Evolutionary conservation across 2,888 invertebrate species (phyloP).

Genomic region (Hydrotaea diabolus): DNA sequence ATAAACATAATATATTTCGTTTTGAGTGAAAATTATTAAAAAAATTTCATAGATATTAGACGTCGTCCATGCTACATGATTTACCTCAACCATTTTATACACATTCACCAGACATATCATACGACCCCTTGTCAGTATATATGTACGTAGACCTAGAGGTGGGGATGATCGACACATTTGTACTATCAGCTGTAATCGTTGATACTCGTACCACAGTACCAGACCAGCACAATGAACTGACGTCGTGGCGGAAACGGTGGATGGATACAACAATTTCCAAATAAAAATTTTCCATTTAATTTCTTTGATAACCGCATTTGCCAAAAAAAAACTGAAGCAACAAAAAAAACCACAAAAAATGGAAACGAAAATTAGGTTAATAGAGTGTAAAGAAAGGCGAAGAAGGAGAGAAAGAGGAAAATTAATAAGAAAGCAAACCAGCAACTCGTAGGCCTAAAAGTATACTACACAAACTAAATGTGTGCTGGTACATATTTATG

Average conservation of each 20-base stretch:
- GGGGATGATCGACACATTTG: not conserved
- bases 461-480: conserved; percentile 5
- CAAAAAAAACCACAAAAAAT: conserved; percentile 13
- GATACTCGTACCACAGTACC: not conserved
- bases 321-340: conserved; percentile 52
- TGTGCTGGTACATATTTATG: conserved; percentile 4
- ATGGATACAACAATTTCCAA: conserved; percentile 43
- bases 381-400: conserved; percentile 73
- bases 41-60: too few species aligned
- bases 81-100: too few species aligned
- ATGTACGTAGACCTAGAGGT: not conserved
- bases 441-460: conserved; percentile 54
- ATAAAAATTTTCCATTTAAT: conserved; percentile 75
- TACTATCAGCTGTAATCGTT: not conserved
- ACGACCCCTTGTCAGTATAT: not conserved
- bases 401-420: conserved; percentile 20
- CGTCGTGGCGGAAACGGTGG: not conserved
- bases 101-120: too few species aligned
- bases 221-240: not conserved
- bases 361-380: conserved; percentile 76
- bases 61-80: too few species aligned
- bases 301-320: conserved; percentile 72
- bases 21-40: too few species aligned
- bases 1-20: too few species aligned
- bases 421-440: conserved; percentile 42